Conservation (phyloP, 2,888 invertebrate genomes). For the Acronicta aceris region DNA sequence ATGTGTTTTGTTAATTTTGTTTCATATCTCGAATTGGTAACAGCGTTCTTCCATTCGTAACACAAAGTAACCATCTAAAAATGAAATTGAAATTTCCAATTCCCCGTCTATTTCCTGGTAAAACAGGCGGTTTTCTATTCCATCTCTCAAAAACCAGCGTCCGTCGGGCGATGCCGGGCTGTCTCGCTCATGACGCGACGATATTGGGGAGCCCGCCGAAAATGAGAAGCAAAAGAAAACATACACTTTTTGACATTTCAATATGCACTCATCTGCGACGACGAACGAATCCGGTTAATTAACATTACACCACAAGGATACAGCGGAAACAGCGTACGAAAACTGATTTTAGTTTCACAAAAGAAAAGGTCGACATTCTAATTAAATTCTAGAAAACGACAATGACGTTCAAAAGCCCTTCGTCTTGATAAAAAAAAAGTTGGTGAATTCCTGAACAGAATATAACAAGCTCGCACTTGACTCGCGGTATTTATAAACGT, state of each 20-base stretch:
- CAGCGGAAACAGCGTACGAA: constrained; percentile 22
- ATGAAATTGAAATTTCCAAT: constrained; percentile 84
- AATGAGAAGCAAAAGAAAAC: constrained; percentile 87
- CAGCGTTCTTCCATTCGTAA: constrained; percentile 66
- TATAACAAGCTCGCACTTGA: constrained; percentile 83
- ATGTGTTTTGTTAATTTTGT: constrained; percentile 37
- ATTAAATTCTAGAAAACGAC: constrained; percentile 46
- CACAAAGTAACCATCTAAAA: constrained; percentile 75
- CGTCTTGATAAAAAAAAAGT: constrained; percentile 76
- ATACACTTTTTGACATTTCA: constrained; percentile 84
- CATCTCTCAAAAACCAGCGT: constrained; percentile 75
- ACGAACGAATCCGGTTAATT: constrained; percentile 73
- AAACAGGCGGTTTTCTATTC: constrained; percentile 83
- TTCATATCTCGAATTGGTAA: constrained; percentile 48
- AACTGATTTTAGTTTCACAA: constrained; percentile 23
- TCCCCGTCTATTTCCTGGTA: constrained; percentile 83
- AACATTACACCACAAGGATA: constrained; percentile 55
- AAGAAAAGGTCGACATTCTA: constrained; percentile 18
- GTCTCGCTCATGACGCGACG: constrained; percentile 82
- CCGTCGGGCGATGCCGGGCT: constrained; percentile 70
- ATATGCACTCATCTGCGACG: constrained; percentile 85
- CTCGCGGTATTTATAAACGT: constrained; percentile 85
- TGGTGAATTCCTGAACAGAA: constrained; percentile 71
- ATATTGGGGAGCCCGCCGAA: constrained; percentile 82
- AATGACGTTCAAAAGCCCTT: constrained; percentile 73